These are phyloP conservation scores for Hermaeophaga mercurialis DNA, from an alignment of 2,888 invertebrate species.

Conservation along the genomic window DNA sequence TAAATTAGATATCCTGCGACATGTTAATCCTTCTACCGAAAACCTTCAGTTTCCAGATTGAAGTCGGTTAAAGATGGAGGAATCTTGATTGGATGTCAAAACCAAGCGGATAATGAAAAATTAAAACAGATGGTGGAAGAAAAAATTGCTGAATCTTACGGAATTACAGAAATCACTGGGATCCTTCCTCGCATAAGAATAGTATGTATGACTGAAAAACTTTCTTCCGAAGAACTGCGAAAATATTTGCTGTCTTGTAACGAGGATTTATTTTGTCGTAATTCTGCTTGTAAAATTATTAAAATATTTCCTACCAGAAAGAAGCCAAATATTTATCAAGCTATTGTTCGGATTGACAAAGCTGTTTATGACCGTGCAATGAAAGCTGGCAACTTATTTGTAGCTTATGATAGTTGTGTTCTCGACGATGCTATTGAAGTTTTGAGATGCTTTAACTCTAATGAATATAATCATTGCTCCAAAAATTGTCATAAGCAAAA, in stretches of 20 bases:
- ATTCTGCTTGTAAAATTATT: conserved; percentile 3
- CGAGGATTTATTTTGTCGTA: not conserved
- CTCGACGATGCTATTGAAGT: not conserved
- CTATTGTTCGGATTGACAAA: conserved; percentile 18
- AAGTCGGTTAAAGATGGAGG: too few relatives aligned
- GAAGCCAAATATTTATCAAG: conserved; percentile 11
- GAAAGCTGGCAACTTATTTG: conserved; percentile 15
- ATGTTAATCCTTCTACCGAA: too few relatives aligned
- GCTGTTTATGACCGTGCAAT: conserved; percentile 2
- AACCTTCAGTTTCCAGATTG: too few relatives aligned
- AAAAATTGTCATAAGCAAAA: too few relatives aligned
- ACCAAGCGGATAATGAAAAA: too few relatives aligned
- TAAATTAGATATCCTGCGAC: too few relatives aligned
- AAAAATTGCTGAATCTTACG: conserved; percentile 18
- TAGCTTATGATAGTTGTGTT: not conserved
- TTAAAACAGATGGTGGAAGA: conserved; percentile 9
- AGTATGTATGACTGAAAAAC: conserved; percentile 17
- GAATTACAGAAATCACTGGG: conserved; percentile 12
- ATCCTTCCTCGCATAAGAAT: conserved; percentile 17
- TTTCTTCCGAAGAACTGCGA: not conserved
- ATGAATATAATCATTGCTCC: not conserved
- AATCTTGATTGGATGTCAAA: too few relatives aligned
- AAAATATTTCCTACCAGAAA: conserved; percentile 10
- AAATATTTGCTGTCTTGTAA: not conserved
- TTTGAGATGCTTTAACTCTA: not conserved